Conservation (phyloP, 1,140 invertebrate genomes). For the Pseudomyrmex sp. region DNA sequence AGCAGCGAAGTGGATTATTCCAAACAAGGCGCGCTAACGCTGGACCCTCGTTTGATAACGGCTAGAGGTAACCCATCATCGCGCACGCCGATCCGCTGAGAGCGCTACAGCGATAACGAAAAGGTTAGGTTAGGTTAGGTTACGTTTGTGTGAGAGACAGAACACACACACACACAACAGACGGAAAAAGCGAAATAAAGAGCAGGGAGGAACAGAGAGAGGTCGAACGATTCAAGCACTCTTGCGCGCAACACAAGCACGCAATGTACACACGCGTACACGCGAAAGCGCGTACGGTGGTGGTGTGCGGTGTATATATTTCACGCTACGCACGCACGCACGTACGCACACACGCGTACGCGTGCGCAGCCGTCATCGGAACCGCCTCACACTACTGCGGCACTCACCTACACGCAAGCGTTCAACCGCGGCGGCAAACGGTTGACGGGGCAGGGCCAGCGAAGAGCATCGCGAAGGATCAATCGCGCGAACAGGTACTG, state of each 20-base stretch:
- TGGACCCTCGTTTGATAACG: conserved; percentile 7
- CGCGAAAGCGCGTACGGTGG: background rate
- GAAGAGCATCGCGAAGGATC: conserved; percentile 20
- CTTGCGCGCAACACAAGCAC: conserved; percentile 15
- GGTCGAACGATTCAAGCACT: conserved; percentile 27
- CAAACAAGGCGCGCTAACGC: background rate
- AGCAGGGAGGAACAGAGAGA: background rate
- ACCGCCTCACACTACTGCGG: background rate
- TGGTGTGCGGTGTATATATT: too few relatives aligned
- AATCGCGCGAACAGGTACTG: conserved; percentile 54
- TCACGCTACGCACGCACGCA: background rate
- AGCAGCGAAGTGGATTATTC: background rate
- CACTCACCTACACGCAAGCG: background rate
- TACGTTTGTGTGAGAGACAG: background rate
- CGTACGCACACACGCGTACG: background rate
- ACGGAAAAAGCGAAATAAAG: background rate
- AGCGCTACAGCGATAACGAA: conserved; percentile 7
- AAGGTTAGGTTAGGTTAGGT: conserved; percentile 42
- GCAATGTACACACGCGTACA: background rate
- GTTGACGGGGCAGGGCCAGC: background rate
- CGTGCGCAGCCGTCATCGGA: background rate
- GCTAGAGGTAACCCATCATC: conserved; percentile 4
- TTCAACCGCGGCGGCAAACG: background rate
- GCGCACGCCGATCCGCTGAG: conserved; percentile 35
- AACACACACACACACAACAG: background rate